Evolutionary conservation across 1,140 invertebrate genomes (phyloP), one percentile per base, ranked within the genome.

Genomic region (Berghia stephanieae): DNA sequence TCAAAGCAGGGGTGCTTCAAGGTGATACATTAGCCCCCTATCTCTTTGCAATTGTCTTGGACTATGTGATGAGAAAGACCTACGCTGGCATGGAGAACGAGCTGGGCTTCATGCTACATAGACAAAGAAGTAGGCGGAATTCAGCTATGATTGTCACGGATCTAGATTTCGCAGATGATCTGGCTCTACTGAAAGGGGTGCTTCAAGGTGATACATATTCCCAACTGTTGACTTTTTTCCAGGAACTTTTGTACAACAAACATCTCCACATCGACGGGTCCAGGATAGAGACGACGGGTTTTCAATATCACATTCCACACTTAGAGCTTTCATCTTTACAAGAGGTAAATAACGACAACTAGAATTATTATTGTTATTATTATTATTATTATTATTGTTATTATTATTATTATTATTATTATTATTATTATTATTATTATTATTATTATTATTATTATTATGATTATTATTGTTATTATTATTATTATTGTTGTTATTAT

Each of bases 191-290:
- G n/a, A n/a, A n/a, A n/a, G n/a, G n/a, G n/a, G n/a, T n/a, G n/a
- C n/a, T n/a, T n/a, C n/a, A n/a, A n/a, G n/a, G n/a, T n/a, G n/a
- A n/a, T n/a, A n/a, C n/a, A n/a, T n/a, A n/a, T n/a, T n/a, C n/a
- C n/a, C n/a, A n/a, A n/a, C n/a, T n/a, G n/a, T n/a, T n/a, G n/a
- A 74, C 52, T 74, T 67, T 67, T 60, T 81, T 81, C 0, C 74
- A 89, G 88, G 95, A 96, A 86, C 90, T 95, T 78, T 90, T 96
- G 52, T 92, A 93, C 78, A 93, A 95, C 86, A 93, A 94, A 83
- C 93, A 95, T 87, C 90, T 96, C 60, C 92, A 94, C 85, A 90
- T 97, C 80, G 92, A 94, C 87, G 92, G 93, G 31, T 87, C 86
- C 74, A 94, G 94, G 86, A 87, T 96, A 43, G 90, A 91, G 79